These are phyloP conservation scores for Zaprionus gabonicus DNA, from an alignment of 1,140 invertebrate species.

Conservation along the genomic window DNA sequence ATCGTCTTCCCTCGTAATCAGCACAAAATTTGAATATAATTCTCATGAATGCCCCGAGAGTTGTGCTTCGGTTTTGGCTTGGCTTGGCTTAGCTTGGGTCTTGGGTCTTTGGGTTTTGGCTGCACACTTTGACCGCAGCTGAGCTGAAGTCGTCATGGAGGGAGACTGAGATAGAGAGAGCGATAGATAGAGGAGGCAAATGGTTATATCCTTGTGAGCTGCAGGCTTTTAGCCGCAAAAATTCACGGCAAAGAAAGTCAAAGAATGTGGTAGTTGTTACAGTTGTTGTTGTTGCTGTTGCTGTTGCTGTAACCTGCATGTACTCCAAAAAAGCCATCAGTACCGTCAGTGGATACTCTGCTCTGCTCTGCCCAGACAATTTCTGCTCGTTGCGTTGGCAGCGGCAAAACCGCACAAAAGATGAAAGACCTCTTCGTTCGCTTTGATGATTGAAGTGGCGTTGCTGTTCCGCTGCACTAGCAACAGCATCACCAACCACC, in stretches of 20 bases:
- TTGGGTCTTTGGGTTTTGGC: slow-evolving; percentile 31
- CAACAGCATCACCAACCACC: neutral
- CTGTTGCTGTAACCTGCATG: slow-evolving; percentile 39
- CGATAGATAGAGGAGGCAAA: neutral
- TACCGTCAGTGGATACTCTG: neutral
- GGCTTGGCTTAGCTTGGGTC: slow-evolving; percentile 5
- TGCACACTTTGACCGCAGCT: slow-evolving; percentile 46
- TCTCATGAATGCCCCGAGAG: slow-evolving; percentile 63
- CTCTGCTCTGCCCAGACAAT: slow-evolving; percentile 24
- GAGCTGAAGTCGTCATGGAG: slow-evolving; percentile 9
- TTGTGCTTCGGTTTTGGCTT: slow-evolving; percentile 20
- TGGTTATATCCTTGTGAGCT: slow-evolving; percentile 12
- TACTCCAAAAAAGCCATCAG: slow-evolving; percentile 27
- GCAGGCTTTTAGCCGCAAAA: slow-evolving; percentile 62
- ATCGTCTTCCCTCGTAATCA: slow-evolving; percentile 44
- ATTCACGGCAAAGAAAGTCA: slow-evolving; percentile 46
- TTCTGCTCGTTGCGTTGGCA: slow-evolving; percentile 4
- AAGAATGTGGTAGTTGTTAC: slow-evolving; percentile 18
- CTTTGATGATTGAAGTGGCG: slow-evolving; percentile 44
- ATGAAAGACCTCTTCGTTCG: slow-evolving; percentile 55
- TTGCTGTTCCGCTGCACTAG: neutral
- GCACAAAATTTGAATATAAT: slow-evolving; percentile 75
- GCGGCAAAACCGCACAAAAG: slow-evolving; percentile 60
- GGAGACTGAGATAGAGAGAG: neutral
- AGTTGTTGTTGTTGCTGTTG: slow-evolving; percentile 7